These are phyloP conservation scores for Metopia argyrocephala DNA, from an alignment of 2,888 invertebrate genomes.

Conservation along the genomic window DNA sequence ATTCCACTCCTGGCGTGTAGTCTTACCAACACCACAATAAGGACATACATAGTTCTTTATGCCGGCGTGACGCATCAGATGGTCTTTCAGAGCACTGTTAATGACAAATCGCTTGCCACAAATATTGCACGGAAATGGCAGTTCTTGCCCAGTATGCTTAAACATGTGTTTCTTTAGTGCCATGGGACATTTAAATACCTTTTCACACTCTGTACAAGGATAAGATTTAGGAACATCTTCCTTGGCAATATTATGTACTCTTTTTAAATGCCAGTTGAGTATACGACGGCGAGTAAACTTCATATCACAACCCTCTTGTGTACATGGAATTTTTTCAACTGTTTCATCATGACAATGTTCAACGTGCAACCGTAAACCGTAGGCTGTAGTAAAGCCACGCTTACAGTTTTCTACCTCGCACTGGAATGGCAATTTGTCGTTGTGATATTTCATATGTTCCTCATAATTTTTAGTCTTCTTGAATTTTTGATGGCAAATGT, in stretches of 20 bases:
- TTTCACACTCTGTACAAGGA: conserved; percentile 76
- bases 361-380: conserved; percentile 73
- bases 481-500: conserved; percentile 75
- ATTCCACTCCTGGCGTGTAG: conserved; percentile 76
- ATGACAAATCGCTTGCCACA: conserved; percentile 76
- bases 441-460: conserved; percentile 75
- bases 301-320: conserved; percentile 73
- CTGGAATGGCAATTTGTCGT: conserved; percentile 75
- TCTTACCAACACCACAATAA: conserved; percentile 76
- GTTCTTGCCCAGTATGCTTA: conserved; percentile 75
- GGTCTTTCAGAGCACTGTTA: conserved; percentile 75
- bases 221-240: conserved; percentile 73
- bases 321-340: conserved; percentile 72
- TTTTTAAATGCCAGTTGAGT: conserved; percentile 73
- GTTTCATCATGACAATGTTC: conserved; percentile 75
- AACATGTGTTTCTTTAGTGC: conserved; percentile 76
- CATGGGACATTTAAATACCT: conserved; percentile 75
- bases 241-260: conserved; percentile 70
- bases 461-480: conserved; percentile 73
- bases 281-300: conserved; percentile 74
- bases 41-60: conserved; percentile 77
- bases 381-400: conserved; percentile 74
- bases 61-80: conserved; percentile 76
- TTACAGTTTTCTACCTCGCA: conserved; percentile 73
- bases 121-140: conserved; percentile 75